A percentile compares a stretch with the other conserved stretches of the same genome.
phyloP scores from a whole-genome alignment of 1,140 invertebrate genomes.

The Lutraria rhynchaena region DNA sequence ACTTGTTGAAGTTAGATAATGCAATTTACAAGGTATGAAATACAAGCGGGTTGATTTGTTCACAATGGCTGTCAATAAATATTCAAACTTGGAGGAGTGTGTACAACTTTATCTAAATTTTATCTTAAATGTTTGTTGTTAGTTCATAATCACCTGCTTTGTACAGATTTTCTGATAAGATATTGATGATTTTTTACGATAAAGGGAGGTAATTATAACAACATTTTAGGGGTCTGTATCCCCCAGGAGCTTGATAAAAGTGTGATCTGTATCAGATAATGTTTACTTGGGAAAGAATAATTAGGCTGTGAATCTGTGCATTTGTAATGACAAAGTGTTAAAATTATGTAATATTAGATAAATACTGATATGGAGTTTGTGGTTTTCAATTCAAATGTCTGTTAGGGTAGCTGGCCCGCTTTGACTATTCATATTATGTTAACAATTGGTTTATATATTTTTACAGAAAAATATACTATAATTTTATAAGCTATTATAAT shows the following conservation, averaged over 20 bases:
- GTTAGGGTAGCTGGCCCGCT: no score
- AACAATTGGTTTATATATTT: no score
- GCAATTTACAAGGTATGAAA: not conserved
- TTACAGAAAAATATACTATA: no score
- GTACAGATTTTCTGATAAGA: conserved; percentile 17
- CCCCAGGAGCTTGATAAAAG: conserved; percentile 22
- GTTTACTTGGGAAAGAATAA: conserved; percentile 2
- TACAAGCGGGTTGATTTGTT: conserved; percentile 17
- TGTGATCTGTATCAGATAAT: conserved; percentile 30
- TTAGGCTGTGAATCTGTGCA: conserved; percentile 4
- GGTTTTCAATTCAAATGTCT: not conserved
- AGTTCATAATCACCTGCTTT: conserved; percentile 37
- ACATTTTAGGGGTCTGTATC: conserved; percentile 30
- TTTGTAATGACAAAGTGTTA: conserved; percentile 28
- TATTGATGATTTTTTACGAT: conserved; percentile 27
- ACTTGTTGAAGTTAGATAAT: conserved; percentile 31
- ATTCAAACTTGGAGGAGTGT: conserved; percentile 1
- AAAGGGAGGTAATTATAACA: conserved; percentile 40
- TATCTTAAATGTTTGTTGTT: conserved; percentile 30
- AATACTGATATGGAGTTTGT: not conserved
- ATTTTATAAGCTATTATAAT: no score
- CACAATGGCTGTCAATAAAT: no score
- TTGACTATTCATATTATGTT: no score
- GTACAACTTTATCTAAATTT: conserved; percentile 6
- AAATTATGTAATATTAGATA: conserved; percentile 21